Base-by-base conservation (phyloP, 2,797 vertebrate species). In the Cyclura pinguis region DNA sequence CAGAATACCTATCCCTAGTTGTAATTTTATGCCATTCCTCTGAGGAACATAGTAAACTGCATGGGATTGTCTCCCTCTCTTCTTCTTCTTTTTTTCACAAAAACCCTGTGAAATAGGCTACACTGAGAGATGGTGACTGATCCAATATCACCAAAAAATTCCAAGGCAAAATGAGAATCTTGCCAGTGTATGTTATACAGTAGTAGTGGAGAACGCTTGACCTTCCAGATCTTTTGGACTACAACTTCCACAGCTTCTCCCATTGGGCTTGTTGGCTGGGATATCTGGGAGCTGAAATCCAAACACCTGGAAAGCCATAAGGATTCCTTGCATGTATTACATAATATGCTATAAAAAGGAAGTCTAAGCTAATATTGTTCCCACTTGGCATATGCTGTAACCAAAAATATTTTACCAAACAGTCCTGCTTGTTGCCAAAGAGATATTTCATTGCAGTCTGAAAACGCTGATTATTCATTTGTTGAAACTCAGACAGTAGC, bases 401-500 rank as follows among this genome's bases (percentile, higher is more conserved):
- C 10, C n/a, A 38, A 59, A 86, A 91, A n/a, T 32, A 9, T 94
- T 96, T 97, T 91, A 98, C 97, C 95, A 97, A 92, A 77, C 0
- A 87, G 5, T 95, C 86, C 87, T 94, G 96, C 91, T 93, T 97
- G 89, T 94, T 97, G 55, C 90, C 93, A 92, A 97, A 96, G 89
- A 98, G 96, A 80, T 92, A 96, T 42, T 96, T 97, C 96, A 98
- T 96, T 16, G 96, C 96, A 1, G 96, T 97, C 88, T 69, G 94
- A 95, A 98, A 97, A 72, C 97, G 97, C 81, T 93, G 96, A 18
- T 86, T 89, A 35, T 97, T 96, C 47, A 97, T 93, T 2, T 94
- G 95, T 64, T 94, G 96, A 62, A 98, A 95, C 90, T 97, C 97
- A 0, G 93, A 94, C 20, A 97, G 92, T 0, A 98, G 96, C 32